Conservation (phyloP, 1,140 invertebrate species). For the Ooceraea biroi region DNA sequence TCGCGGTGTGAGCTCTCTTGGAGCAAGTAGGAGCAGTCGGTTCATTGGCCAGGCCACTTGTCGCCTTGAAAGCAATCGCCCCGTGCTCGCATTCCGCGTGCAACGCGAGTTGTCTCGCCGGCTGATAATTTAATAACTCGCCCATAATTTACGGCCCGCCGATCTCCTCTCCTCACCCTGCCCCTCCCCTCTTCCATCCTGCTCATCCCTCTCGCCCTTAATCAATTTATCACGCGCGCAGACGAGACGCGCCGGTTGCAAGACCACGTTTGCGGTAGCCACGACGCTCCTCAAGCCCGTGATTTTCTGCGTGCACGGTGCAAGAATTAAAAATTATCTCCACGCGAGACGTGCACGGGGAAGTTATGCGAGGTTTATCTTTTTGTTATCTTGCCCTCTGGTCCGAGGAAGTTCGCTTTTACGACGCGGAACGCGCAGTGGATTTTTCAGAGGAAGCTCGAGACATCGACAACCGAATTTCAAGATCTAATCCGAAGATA, state of each 20-base stretch:
- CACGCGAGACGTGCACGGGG: neutral
- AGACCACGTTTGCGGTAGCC: slow-evolving; percentile 7
- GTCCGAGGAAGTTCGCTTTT: too few relatives aligned
- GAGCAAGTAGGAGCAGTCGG: slow-evolving; percentile 63
- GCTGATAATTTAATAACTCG: slow-evolving; percentile 71
- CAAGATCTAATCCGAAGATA: too few relatives aligned
- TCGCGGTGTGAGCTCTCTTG: slow-evolving; percentile 58
- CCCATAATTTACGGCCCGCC: slow-evolving; percentile 50
- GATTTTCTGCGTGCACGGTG: slow-evolving; percentile 20
- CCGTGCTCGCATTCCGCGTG: slow-evolving; percentile 77
- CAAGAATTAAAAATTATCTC: slow-evolving; percentile 16
- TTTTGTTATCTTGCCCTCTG: too few relatives aligned
- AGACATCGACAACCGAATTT: too few relatives aligned
- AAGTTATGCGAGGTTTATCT: too few relatives aligned
- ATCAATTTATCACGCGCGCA: slow-evolving; percentile 56
- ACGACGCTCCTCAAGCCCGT: neutral
- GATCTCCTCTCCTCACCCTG: slow-evolving; percentile 30
- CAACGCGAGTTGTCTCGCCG: slow-evolving; percentile 64
- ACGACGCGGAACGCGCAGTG: too few relatives aligned
- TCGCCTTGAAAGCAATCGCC: slow-evolving; percentile 82
- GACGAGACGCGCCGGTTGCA: slow-evolving; percentile 27
- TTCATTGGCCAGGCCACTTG: slow-evolving; percentile 85
- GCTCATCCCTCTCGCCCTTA: too few relatives aligned
- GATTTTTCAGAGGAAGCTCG: too few relatives aligned
- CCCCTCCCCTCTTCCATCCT: too few relatives aligned